Conservation (phyloP, 1,140 invertebrate genomes). For the Microplitis mediator region DNA sequence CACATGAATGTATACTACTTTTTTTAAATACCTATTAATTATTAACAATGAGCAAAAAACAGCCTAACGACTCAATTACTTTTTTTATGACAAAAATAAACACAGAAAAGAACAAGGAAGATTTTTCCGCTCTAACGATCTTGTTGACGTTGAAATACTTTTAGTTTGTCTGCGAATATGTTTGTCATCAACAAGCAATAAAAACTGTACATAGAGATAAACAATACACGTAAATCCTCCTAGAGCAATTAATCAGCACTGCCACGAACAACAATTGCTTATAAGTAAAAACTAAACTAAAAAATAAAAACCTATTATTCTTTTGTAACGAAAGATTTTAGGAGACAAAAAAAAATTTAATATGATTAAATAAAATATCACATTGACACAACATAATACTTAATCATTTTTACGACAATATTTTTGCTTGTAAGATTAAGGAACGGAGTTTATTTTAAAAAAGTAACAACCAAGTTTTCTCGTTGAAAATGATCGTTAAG, state of each 20-base stretch:
- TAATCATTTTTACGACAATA: not conserved
- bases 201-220: conserved; percentile 34
- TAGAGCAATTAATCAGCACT: conserved; percentile 45
- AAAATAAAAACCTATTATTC: too few relatives aligned
- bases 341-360: too few relatives aligned
- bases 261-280: conserved; percentile 49
- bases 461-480: conserved; percentile 11
- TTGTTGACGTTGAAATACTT: not conserved
- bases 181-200: conserved; percentile 28
- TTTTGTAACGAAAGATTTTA: too few relatives aligned
- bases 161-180: conserved; percentile 2
- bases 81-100: too few relatives aligned
- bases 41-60: too few relatives aligned
- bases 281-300: conserved; percentile 34
- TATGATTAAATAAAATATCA: too few relatives aligned
- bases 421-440: not conserved
- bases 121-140: conserved; percentile 35
- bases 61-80: too few relatives aligned
- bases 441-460: not conserved
- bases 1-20: too few relatives aligned
- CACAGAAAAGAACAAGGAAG: too few relatives aligned
- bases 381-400: conserved; percentile 8
- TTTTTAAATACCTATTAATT: too few relatives aligned
- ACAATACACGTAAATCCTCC: conserved; percentile 29
- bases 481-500: not conserved